Evolutionary conservation across 1,140 invertebrate genomes (phyloP).

Genomic region (Micrasema minimum): DNA sequence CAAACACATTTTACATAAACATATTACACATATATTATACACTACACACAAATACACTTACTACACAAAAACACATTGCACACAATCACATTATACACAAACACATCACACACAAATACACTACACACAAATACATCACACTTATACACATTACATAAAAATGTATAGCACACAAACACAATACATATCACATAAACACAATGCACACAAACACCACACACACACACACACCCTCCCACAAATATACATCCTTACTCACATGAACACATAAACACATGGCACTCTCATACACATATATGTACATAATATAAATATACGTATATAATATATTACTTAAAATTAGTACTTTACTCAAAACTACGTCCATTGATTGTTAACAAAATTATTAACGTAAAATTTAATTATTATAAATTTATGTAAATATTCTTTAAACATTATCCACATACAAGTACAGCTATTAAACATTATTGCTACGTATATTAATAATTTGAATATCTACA

Average conservation of each 20-base stretch:
- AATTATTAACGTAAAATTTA: no score
- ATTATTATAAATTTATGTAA: no score
- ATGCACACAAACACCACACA: neutral
- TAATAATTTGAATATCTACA: no score
- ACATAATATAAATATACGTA: neutral
- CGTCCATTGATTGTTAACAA: no score
- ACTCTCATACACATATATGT: neutral
- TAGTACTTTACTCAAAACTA: no score
- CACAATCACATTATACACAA: neutral
- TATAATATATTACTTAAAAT: no score
- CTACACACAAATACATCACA: neutral
- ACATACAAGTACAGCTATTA: no score
- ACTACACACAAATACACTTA: no score
- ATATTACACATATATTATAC: no score
- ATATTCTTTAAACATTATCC: no score
- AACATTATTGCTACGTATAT: no score
- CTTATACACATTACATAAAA: neutral
- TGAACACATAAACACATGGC: neutral
- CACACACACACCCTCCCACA: neutral
- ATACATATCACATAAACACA: neutral
- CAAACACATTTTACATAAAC: neutral
- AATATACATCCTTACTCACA: slow-evolving; percentile 2
- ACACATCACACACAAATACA: neutral
- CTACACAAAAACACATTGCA: neutral
- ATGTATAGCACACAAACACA: neutral